phyloP scores from a whole-genome alignment of 2,113 vertebrate species.

The Synchiropus splendidus region DNA sequence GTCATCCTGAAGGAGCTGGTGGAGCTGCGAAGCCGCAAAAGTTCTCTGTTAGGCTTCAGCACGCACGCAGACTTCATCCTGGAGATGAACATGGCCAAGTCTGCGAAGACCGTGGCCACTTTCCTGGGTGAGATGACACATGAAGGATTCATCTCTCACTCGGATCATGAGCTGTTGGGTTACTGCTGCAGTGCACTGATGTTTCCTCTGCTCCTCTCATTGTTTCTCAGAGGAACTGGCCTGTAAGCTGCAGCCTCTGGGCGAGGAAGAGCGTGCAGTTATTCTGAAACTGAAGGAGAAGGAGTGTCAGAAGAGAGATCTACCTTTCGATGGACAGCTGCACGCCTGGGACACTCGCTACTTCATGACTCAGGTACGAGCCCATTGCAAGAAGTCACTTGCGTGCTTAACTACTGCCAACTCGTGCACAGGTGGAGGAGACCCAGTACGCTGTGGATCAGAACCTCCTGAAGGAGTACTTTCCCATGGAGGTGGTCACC shows the following conservation, averaged over 20 bases:
- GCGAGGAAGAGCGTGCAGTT: constrained; percentile 76
- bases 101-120: constrained; percentile 69
- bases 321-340: constrained; percentile 71
- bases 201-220: neutral
- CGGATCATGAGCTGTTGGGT: too few species aligned
- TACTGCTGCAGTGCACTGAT: too few species aligned
- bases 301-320: constrained; percentile 73
- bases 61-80: constrained; percentile 89
- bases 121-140: constrained; percentile 77
- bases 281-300: constrained; percentile 83
- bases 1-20: constrained; percentile 87
- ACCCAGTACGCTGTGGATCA: constrained; percentile 88
- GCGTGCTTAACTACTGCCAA: too few species aligned
- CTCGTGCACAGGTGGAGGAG: constrained; percentile 77
- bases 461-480: constrained; percentile 92
- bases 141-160: too few species aligned
- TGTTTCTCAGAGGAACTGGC: constrained; percentile 78
- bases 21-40: constrained; percentile 77
- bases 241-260: constrained; percentile 79
- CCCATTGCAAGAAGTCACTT: neutral
- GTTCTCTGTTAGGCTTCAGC: constrained; percentile 77
- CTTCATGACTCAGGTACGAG: constrained; percentile 92
- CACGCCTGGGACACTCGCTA: constrained; percentile 94
- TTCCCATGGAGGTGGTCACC: constrained; percentile 95
- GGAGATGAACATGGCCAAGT: constrained; percentile 98